These are phyloP conservation scores for Clarias batrachus DNA, from an alignment of 2,113 vertebrate species.

Conservation along the genomic window DNA sequence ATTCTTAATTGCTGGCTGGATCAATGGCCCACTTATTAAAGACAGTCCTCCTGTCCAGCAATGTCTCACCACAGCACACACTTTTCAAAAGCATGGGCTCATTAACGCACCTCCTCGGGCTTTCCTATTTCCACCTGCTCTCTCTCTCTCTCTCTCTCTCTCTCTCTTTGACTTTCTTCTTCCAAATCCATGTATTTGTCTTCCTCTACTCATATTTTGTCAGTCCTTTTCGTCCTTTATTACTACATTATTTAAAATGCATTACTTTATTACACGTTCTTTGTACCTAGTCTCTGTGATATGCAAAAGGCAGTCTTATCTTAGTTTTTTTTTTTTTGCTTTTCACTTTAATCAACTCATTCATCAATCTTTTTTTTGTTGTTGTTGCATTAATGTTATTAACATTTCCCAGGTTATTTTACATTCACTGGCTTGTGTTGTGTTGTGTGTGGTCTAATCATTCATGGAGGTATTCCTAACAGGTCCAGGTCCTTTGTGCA, in stretches of 20 bases:
- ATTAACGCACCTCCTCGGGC: constrained; percentile 46
- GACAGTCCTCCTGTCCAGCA: constrained; percentile 33
- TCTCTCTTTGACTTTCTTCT: not conserved
- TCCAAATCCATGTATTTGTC: not conserved
- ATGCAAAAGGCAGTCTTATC: not conserved
- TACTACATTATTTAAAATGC: not conserved
- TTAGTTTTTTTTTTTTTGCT: not conserved
- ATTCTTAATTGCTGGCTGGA: constrained; percentile 70
- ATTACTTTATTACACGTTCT: not conserved
- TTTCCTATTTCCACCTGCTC: constrained; percentile 35
- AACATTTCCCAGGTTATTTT: not conserved
- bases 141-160: constrained; percentile 1
- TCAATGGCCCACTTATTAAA: constrained; percentile 71
- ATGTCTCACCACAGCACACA: constrained; percentile 39
- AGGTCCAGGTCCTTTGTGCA: not conserved
- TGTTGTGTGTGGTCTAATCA: not conserved
- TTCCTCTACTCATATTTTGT: not conserved
- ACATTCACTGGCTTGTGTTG: not conserved
- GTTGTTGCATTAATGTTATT: not conserved
- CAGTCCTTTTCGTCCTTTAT: not conserved
- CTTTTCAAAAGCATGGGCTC: constrained; percentile 47
- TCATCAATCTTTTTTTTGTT: not conserved
- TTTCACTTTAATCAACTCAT: not conserved
- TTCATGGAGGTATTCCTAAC: not conserved
- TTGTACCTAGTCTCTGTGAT: not conserved